These are phyloP conservation scores for Plebejus argus DNA, from an alignment of 2,888 invertebrate genomes.

Conservation along the genomic window DNA sequence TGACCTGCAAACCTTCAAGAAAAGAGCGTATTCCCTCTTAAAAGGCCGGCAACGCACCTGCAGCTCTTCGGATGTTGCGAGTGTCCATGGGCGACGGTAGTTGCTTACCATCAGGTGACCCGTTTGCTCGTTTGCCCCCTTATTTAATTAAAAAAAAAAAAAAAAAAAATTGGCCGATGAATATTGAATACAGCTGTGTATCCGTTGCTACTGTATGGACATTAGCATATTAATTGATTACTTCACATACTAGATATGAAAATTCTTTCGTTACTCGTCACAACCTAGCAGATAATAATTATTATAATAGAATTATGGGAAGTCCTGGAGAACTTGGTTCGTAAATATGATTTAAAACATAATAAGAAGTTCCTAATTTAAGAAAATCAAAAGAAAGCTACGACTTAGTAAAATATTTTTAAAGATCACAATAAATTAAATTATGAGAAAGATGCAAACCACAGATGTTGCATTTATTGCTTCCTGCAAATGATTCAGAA, in stretches of 20 bases:
- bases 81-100: too few relatives aligned
- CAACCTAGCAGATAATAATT: background rate
- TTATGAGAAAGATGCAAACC: conserved; percentile 30
- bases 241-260: background rate
- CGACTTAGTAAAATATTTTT: background rate
- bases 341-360: background rate
- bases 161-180: too few relatives aligned
- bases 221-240: background rate
- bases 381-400: background rate
- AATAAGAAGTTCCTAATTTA: background rate
- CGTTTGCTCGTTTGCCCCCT: too few relatives aligned
- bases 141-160: too few relatives aligned
- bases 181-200: background rate
- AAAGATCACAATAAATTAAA: background rate
- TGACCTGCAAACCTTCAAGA: too few relatives aligned
- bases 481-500: conserved; percentile 53
- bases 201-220: conserved; percentile 14
- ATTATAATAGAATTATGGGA: background rate
- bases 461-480: conserved; percentile 55
- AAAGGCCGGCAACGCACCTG: too few relatives aligned
- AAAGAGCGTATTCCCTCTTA: too few relatives aligned
- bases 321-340: background rate
- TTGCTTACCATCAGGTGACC: too few relatives aligned
- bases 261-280: background rate
- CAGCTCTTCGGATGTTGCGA: too few relatives aligned